Base-by-base conservation (phyloP, 30 jellyfish, hydroid and myxozoan genomes). In the Hydractinia symbiolongicarpus region DNA sequence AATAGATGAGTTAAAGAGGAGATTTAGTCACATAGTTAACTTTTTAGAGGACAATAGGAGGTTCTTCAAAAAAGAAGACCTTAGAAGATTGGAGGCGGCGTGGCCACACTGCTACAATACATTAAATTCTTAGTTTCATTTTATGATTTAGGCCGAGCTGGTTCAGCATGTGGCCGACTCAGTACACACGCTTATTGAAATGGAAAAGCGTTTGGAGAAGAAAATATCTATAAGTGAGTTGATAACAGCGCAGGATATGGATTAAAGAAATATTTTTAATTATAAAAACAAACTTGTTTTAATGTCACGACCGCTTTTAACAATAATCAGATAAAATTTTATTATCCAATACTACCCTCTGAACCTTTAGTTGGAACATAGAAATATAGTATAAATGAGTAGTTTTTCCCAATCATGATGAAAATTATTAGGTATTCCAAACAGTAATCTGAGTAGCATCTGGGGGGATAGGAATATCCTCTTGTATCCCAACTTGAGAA, bases 101-200 rank as follows among this genome's bases (percentile, higher is more conserved):
- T 30, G 44, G 44, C 44, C 44, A 30, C 44, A 30, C 44, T 30
- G 44, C 44, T 30, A 30, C 44, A 30, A 30, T 58, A 16, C 69
- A 58, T 67, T 67, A 10, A 13, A 15, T 0, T 67, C 50, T 4
- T 1, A 11, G 1, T 67, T 67, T 67, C 50, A 10, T 67, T 21
- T 77, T 55, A 17, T n/a, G 19, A 19, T 17, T 16, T 30, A 77
- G 85, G 78, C n/a, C 52, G 78, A 77, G 6, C 54, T 77, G 0
- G 61, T 77, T n/a, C 76, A 77, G 8, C 85, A 60, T 19, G 85
- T 77, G 6, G 85, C 85, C 51, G 85, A 77, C 55, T 79, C 85
- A 5, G 85, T 77, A 14, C 55, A 52, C 57, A 55, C 54, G 30
- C 80, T 77, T 16, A 55, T 53, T 11, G 55, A 77, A 77, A 77